Percentiles rank a stretch among this genome's conserved stretches.
These are phyloP conservation scores for Felis catus DNA, from an alignment of 2,113 vertebrate species.

Conservation along the genomic window DNA sequence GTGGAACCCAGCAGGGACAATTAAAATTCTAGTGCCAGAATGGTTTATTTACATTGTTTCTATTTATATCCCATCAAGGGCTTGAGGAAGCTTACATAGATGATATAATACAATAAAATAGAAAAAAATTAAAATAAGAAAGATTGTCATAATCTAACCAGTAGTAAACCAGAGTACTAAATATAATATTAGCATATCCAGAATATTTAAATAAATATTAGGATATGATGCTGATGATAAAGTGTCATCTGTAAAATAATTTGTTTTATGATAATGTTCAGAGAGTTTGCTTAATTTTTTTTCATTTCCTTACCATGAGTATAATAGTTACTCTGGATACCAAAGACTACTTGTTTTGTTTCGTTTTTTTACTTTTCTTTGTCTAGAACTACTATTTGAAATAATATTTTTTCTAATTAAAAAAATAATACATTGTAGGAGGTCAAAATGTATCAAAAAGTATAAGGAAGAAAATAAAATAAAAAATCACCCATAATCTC, in stretches of 20 bases:
- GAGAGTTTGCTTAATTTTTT: background rate
- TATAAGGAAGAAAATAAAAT: slow-evolving; percentile 26
- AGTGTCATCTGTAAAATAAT: slow-evolving; percentile 27
- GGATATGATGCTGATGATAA: background rate
- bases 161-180: background rate
- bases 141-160: background rate
- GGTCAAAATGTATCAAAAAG: slow-evolving; percentile 16
- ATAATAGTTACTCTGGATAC: background rate
- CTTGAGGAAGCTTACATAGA: background rate
- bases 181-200: slow-evolving; percentile 17
- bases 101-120: background rate
- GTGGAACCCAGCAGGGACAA: background rate
- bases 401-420: background rate
- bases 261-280: slow-evolving; percentile 6
- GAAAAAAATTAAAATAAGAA: background rate
- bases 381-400: background rate
- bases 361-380: background rate
- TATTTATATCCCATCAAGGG: background rate
- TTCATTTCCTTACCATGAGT: background rate
- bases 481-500: background rate
- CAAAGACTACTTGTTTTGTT: background rate
- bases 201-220: slow-evolving; percentile 23
- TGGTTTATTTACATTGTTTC: background rate
- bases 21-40: background rate
- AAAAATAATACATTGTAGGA: background rate